Conservation (phyloP, 2,888 invertebrate species). For the Norana najaformis region DNA sequence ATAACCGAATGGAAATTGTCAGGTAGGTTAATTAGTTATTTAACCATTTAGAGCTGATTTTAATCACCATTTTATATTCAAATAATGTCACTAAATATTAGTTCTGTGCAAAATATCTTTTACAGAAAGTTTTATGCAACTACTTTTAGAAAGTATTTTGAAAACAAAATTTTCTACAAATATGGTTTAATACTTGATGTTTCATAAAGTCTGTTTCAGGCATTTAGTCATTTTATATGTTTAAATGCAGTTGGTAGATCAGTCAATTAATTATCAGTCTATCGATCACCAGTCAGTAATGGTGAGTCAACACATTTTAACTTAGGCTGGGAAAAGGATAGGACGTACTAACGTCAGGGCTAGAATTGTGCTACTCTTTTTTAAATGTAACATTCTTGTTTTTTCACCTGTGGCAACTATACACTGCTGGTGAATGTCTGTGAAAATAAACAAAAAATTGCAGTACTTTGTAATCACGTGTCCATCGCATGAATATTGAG, state of each 20-base stretch:
- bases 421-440: neutral
- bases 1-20: conserved; percentile 90
- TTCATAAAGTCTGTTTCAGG: too few relatives aligned
- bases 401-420: neutral
- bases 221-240: too few relatives aligned
- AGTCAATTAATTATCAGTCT: too few relatives aligned
- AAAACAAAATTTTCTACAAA: neutral
- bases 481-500: too few relatives aligned
- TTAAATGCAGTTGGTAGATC: too few relatives aligned
- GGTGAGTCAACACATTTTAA: too few relatives aligned
- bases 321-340: too few relatives aligned
- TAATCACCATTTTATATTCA: neutral
- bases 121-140: neutral
- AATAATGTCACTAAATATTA: neutral
- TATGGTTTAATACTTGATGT: too few relatives aligned
- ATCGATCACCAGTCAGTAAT: too few relatives aligned
- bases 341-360: neutral
- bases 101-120: neutral
- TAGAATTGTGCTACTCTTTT: neutral
- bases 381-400: neutral
- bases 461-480: too few relatives aligned
- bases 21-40: conserved; percentile 61
- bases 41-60: neutral
- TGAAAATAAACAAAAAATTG: too few relatives aligned
- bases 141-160: neutral